These are phyloP conservation scores for Gastrophysa polygoni DNA, from an alignment of 2,888 invertebrate species.

Conservation along the genomic window DNA sequence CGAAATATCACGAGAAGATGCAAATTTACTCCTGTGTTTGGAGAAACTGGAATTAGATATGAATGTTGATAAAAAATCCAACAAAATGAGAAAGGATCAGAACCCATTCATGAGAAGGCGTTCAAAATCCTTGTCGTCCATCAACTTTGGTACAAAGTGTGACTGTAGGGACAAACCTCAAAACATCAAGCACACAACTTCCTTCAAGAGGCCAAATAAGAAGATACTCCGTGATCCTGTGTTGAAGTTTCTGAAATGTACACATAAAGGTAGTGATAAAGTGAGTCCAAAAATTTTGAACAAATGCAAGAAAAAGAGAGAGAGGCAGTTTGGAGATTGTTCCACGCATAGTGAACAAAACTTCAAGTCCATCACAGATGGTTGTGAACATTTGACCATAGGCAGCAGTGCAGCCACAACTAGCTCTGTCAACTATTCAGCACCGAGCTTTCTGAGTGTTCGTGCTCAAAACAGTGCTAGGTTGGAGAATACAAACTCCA, in stretches of 20 bases:
- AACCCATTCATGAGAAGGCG: constrained; percentile 55
- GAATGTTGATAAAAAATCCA: constrained; percentile 34
- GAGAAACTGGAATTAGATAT: constrained; percentile 54
- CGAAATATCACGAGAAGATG: constrained; percentile 56
- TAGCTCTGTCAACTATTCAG: constrained; percentile 39
- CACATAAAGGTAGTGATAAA: constrained; percentile 35
- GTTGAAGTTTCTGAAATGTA: constrained; percentile 60
- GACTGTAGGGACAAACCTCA: constrained; percentile 46
- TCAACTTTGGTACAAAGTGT: constrained; percentile 52
- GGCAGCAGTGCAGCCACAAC: constrained; percentile 39
- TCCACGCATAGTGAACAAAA: constrained; percentile 48
- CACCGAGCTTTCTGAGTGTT: constrained; percentile 50
- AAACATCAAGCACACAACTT: constrained; percentile 48
- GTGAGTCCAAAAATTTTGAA: constrained; percentile 26
- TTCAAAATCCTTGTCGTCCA: constrained; percentile 56
- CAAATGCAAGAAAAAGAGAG: constrained; percentile 29
- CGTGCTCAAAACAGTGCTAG: constrained; percentile 37
- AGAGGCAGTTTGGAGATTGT: constrained; percentile 51
- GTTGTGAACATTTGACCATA: constrained; percentile 55
- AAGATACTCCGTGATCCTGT: constrained; percentile 65
- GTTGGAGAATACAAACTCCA: constrained; percentile 33
- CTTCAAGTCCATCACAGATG: constrained; percentile 55
- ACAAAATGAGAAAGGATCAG: constrained; percentile 7
- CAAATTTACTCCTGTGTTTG: constrained; percentile 50
- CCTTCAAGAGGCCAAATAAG: constrained; percentile 50